phyloP scores from a whole-genome alignment of 2,888 invertebrate genomes.

The Mystacides longicornis region DNA sequence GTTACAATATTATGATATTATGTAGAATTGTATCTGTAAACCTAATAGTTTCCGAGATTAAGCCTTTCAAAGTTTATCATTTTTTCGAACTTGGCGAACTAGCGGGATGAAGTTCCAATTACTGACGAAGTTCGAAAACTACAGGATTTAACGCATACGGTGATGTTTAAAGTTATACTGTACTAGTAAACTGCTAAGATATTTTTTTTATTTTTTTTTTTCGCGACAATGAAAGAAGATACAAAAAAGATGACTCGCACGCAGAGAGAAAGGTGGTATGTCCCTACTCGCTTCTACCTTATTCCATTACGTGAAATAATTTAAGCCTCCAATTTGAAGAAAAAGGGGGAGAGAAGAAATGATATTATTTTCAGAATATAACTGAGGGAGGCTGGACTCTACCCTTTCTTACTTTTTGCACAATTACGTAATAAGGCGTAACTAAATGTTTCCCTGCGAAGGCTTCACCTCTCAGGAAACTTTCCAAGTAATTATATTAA shows the following conservation, averaged over 20 bases:
- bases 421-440: constrained; percentile 28
- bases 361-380: constrained; percentile 9
- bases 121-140: too few relatives aligned
- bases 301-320: constrained; percentile 32
- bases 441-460: constrained; percentile 25
- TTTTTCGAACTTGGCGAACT: too few relatives aligned
- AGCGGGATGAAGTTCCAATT: too few relatives aligned
- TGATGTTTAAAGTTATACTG: too few relatives aligned
- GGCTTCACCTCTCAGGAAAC: constrained; percentile 19
- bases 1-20: too few relatives aligned
- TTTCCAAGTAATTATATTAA: constrained; percentile 26
- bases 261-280: not conserved
- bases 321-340: constrained; percentile 33
- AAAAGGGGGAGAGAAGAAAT: constrained; percentile 5
- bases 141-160: too few relatives aligned
- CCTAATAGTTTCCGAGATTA: too few relatives aligned
- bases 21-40: too few relatives aligned
- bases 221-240: not conserved
- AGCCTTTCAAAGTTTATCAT: too few relatives aligned
- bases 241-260: constrained; percentile 24
- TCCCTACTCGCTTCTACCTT: not conserved
- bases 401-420: constrained; percentile 26
- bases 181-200: too few relatives aligned
- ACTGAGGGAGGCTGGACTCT: constrained; percentile 11
- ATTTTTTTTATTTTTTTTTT: not conserved